Evolutionary conservation across 1,140 invertebrate genomes (phyloP), one percentile per base, ranked within the genome.

Genomic region (Aphaenogaster rudis): DNA sequence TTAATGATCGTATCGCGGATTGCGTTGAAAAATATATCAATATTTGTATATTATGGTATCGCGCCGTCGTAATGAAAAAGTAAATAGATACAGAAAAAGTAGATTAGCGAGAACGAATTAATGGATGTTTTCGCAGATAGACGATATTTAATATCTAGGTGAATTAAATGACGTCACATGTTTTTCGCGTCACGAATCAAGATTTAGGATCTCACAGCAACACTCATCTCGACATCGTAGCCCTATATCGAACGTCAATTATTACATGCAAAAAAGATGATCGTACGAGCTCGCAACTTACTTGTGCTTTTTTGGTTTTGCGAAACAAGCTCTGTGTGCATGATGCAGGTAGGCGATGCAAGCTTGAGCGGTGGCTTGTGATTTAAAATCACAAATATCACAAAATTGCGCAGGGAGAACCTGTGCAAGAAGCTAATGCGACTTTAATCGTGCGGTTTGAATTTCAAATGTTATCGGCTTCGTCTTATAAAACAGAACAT

Each of bases 391-490:
- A 48, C 69, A 15, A 64, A 59, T 50, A 80, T 39, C 57, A 88
- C 54, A 71, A 72, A 59, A 33, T 59, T 48, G 54, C 52, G 9
- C 63, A 63, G 67, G 15, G 76, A 86, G 82, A 61, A 74, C 59
- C 72, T 59, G 67, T 86, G 89, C 88, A 86, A 91, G 86, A 90
- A 90, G 89, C 91, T 94, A 94, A 95, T 94, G 94, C 79, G 93
- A 94, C 94, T 95, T 95, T 95, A 95, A 95, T 95, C 93, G 93
- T 87, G 87, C 88, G 93, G 91, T 95, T 95, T 94, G 93, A 95
- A 95, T 94, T 95, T 95, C 92, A 94, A 95, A 94, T 94, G 86
- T 89, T 92, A 92, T 93, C 91, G 93, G 88, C 89, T 90, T 28
- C 61, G 50, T 59, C 52, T 78, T 84, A 86, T 91, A 84, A 81